Conservation (phyloP, 2,888 invertebrate species). For the Graphium colonna region DNA sequence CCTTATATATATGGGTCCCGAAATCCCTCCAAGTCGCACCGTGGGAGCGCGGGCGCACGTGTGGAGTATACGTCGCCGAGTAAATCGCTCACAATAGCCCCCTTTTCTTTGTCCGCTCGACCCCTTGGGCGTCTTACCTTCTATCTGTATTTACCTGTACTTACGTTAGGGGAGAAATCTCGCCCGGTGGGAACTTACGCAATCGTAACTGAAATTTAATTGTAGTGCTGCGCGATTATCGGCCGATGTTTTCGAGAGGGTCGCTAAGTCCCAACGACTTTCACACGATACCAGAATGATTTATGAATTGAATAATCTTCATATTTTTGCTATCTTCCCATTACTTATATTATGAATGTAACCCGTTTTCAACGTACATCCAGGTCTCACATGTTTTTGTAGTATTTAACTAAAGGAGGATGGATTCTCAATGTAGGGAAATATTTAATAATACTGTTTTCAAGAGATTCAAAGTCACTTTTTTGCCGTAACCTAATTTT, state of each 20-base stretch:
- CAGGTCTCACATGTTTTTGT: no score
- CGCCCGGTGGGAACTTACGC: constrained; percentile 67
- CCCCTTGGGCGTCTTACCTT: constrained; percentile 72
- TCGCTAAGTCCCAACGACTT: constrained; percentile 49
- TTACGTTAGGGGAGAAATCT: constrained; percentile 66
- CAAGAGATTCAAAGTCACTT: no score
- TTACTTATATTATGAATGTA: no score
- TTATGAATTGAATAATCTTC: constrained; percentile 21
- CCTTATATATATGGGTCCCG: constrained; percentile 59
- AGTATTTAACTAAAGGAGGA: no score
- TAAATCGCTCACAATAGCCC: constrained; percentile 65
- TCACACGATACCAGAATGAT: constrained; percentile 61
- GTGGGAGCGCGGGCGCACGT: constrained; percentile 73
- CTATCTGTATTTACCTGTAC: constrained; percentile 71
- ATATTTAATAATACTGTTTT: no score
- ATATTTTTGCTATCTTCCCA: constrained; percentile 12
- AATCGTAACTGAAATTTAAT: constrained; percentile 70
- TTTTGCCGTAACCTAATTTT: no score
- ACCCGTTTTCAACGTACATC: no score
- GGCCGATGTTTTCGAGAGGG: constrained; percentile 55
- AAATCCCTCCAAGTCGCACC: constrained; percentile 55
- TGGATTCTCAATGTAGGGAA: no score
- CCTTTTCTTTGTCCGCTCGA: constrained; percentile 64
- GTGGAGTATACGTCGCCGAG: constrained; percentile 56
- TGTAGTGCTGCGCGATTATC: constrained; percentile 60